Evolutionary conservation across 2,888 invertebrate species (phyloP).

Genomic region (Epinotia brunnichana): DNA sequence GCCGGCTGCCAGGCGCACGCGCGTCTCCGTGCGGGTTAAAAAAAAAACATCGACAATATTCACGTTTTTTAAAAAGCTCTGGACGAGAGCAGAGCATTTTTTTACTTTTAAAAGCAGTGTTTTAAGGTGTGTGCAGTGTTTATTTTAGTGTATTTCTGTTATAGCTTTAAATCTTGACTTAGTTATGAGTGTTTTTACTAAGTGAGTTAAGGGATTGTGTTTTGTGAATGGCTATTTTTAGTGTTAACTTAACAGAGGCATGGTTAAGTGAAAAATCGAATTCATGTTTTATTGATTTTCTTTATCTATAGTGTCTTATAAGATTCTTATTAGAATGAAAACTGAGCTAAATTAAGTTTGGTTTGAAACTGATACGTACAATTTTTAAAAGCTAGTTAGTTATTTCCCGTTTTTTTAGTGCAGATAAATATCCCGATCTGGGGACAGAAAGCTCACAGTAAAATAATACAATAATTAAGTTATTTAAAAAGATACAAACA

Average conservation of each 20-base stretch:
- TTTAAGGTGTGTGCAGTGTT: constrained; percentile 26
- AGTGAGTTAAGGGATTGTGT: constrained; percentile 3
- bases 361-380: background rate
- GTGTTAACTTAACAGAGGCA: constrained; percentile 15
- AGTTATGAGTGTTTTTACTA: background rate
- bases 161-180: background rate
- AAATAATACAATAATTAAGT: too few relatives aligned
- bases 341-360: background rate
- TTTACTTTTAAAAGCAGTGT: constrained; percentile 3
- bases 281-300: background rate
- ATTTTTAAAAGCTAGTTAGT: background rate
- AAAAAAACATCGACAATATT: constrained; percentile 17
- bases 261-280: background rate
- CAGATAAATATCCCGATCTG: too few relatives aligned
- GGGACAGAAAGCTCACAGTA: too few relatives aligned
- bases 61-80: constrained; percentile 11
- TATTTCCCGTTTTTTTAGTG: background rate
- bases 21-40: constrained; percentile 58
- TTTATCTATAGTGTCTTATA: background rate
- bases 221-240: constrained; percentile 10
- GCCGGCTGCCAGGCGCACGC: constrained; percentile 68
- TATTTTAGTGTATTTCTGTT: constrained; percentile 18
- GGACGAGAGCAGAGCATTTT: background rate
- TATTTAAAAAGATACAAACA: too few relatives aligned
- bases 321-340: constrained; percentile 7